phyloP scores from a whole-genome alignment of 2,888 invertebrate species.

The Orthonychiurus folsomi region DNA sequence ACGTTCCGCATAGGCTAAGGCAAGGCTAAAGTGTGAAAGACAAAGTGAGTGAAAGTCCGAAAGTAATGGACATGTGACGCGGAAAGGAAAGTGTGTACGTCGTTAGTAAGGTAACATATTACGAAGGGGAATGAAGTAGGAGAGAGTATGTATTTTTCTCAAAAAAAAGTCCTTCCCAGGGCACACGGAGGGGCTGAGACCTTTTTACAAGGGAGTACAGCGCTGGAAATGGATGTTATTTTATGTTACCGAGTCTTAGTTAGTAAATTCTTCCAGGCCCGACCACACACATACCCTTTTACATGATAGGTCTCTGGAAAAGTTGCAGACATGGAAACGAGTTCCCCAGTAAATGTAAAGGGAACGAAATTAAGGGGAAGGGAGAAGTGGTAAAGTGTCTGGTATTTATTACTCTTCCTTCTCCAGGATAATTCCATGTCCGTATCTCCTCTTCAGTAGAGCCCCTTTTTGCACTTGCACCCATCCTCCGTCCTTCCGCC shows the following conservation, averaged over 20 bases:
- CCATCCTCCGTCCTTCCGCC: too few relatives aligned
- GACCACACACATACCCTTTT: not conserved
- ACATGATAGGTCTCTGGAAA: not conserved
- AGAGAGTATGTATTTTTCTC: not conserved
- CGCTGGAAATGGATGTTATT: not conserved
- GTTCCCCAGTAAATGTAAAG: not conserved
- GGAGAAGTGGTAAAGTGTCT: not conserved
- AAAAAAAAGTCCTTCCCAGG: not conserved
- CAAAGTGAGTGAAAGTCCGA: constrained; percentile 1
- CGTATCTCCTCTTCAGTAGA: too few relatives aligned
- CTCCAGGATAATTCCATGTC: too few relatives aligned
- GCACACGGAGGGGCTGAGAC: not conserved
- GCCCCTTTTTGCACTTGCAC: too few relatives aligned
- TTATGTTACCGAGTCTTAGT: not conserved
- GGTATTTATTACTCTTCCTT: not conserved
- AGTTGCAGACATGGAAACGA: not conserved
- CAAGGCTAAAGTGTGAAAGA: constrained; percentile 1
- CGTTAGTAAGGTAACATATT: not conserved
- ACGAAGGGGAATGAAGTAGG: too few relatives aligned
- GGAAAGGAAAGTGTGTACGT: not conserved
- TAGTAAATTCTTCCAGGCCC: not conserved
- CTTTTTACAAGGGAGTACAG: not conserved
- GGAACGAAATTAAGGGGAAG: not conserved
- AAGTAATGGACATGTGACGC: constrained; percentile 1
- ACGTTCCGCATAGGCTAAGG: too few relatives aligned